Evolutionary conservation across 2,888 invertebrate species (phyloP), one percentile per base, ranked within the genome.

Genomic region (Ornithoptera priamus): DNA sequence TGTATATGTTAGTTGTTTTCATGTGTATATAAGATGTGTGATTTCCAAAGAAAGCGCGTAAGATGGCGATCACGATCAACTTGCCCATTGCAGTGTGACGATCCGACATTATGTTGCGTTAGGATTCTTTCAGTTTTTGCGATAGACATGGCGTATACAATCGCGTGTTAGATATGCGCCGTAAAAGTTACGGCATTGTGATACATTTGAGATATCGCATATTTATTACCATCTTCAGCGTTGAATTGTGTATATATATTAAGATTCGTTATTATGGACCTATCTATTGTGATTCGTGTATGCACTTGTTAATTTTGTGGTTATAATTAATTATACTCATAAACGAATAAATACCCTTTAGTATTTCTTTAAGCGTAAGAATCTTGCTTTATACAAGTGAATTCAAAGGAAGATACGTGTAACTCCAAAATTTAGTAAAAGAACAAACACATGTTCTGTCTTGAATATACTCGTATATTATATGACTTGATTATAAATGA

Each of bases 31-130:
- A 59, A 69, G 30, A 66, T 63, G 42, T 71, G 64, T 67, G 71
- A 56, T 71, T 70, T 69, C 69, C 65, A 72, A 71, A 69, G 72
- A 72, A 71, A 71, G 68, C 71, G 58, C 62, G 56, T 61, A 56
- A 53, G 53, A 68, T 24, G 59, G 60, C 39, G 50, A 36, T 61
- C 30, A 42, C 67, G 73, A 70, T 74, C 72, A 68, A 70, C 65
- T 70, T 74, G 70, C 24, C 20, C 75, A 60, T 36, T 64, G 58
- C 65, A 66, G 63, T 72, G 70, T 50, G 65, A 39, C 68, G 61
- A 36, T 75, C 61, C 75, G 73, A 56, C 65, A 10, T 22, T 30
- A 17, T 36, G 60, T 60, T 20, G 65, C 69, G 65, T 65, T 20
- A 53, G 22, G 8, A 61, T 65, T 57, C 36, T 57, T 65, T 39